Conservation (phyloP, 1,140 invertebrate species). For the Drosophila nigromelanica region DNA sequence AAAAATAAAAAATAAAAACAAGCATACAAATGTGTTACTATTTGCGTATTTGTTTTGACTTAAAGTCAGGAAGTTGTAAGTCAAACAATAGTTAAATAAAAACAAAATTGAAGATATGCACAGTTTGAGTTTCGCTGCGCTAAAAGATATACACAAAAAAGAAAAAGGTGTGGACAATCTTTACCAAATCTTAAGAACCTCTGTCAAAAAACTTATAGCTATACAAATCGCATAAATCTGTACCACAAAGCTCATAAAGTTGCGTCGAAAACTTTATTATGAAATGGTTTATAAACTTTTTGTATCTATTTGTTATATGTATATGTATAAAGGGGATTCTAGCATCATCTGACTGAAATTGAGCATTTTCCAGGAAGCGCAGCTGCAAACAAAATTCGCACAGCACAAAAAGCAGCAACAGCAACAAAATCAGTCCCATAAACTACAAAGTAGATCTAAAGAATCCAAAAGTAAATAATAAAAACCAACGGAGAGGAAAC, state of each 20-base stretch:
- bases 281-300: conserved; percentile 38
- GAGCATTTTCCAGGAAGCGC: conserved; percentile 77
- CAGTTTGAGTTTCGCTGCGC: conserved; percentile 30
- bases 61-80: conserved; percentile 18
- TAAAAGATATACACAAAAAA: conserved; percentile 20
- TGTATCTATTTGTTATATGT: conserved; percentile 15
- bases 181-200: conserved; percentile 14
- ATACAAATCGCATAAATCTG: conserved; percentile 61
- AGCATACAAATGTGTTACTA: conserved; percentile 65
- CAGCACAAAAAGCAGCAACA: conserved; percentile 30
- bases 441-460: conserved; percentile 57
- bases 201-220: conserved; percentile 29
- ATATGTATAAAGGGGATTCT: conserved; percentile 26
- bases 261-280: conserved; percentile 66
- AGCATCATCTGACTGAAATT: conserved; percentile 53
- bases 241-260: conserved; percentile 60
- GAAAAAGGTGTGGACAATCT: not conserved
- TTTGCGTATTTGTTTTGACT: conserved; percentile 57
- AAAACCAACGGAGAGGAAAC: conserved; percentile 28
- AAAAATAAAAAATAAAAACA: conserved; percentile 41
- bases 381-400: conserved; percentile 73
- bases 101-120: conserved; percentile 13
- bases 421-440: conserved; percentile 34
- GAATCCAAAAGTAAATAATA: conserved; percentile 18
- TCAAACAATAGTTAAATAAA: conserved; percentile 1